Base-by-base conservation (phyloP, 2,797 vertebrate genomes). In the Rhinatrema bivittatum region DNA sequence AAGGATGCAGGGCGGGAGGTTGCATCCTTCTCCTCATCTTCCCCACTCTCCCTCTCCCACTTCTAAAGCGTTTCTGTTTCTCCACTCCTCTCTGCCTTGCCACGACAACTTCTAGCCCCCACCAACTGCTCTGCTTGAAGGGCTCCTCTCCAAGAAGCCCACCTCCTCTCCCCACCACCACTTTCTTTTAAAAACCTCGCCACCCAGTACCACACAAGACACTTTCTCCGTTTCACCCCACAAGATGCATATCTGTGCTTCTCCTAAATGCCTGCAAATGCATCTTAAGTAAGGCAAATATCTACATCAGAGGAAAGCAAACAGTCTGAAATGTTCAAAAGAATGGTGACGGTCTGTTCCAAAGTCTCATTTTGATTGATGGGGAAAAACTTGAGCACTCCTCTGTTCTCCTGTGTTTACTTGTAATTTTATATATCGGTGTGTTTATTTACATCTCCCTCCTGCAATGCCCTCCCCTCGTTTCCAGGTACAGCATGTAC, bases 81-180 rank as follows among this genome's bases (percentile, higher is more conserved):
- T 44, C 20, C 9, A 3, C 16, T 47, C 46, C 16, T 42, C n/a
- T n/a, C n/a, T 38, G 36, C n/a, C n/a, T n/a, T n/a, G n/a, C n/a
- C n/a, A n/a, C 20, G 49, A 17, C 26, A 35, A 29, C 40, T 25
- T 37, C 37, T 17, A 42, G n/a, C 27, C 24, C 39, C 22, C 41
- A 63, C 48, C 54, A 20, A 36, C 39, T 29, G 36, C 14, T 29
- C 36, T 50, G 57, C 55, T 56, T 56, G 39, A 29, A 3, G 28
- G n/a, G 4, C n/a, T 38, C 20, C 20, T n/a, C 5, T 25, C 11
- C n/a, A n/a, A n/a, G n/a, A n/a, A n/a, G n/a, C n/a, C n/a, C n/a
- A n/a, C n/a, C n/a, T n/a, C n/a, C n/a, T n/a, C n/a, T n/a, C 3
- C 22, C 1, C 2, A 9, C 5, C 4, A 1, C n/a, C n/a, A 2